These are phyloP conservation scores for Macrosiphum euphorbiae DNA, from an alignment of 2,888 invertebrate species.

Conservation along the genomic window DNA sequence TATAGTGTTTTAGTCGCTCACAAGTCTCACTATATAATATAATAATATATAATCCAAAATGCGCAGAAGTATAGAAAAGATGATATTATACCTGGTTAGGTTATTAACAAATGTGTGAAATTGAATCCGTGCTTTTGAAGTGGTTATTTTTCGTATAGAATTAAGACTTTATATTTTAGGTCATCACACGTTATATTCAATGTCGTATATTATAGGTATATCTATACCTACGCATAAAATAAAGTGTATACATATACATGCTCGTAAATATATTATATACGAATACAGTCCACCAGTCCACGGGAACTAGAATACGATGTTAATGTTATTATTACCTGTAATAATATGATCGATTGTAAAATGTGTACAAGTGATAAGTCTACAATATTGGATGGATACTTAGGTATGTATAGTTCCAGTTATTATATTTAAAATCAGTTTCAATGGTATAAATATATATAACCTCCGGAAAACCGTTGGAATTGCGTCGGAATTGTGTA, in stretches of 20 bases:
- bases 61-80: neutral
- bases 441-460: neutral
- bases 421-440: neutral
- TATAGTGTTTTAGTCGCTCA: neutral
- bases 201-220: neutral
- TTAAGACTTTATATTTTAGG: neutral
- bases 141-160: neutral
- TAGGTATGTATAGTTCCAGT: neutral
- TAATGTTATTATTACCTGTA: neutral
- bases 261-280: neutral
- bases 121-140: neutral
- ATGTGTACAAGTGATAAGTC: neutral
- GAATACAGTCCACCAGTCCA: neutral
- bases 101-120: neutral
- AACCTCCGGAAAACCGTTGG: constrained; percentile 50
- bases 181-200: neutral
- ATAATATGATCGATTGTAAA: neutral
- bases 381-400: neutral
- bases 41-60: neutral
- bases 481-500: constrained; percentile 32
- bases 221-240: neutral
- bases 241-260: neutral
- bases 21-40: no score
- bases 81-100: neutral
- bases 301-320: neutral